Percentiles rank a stretch among this genome's conserved stretches.
Conservation (phyloP, 2,113 vertebrate species). For the Bubo bubo region DNA sequence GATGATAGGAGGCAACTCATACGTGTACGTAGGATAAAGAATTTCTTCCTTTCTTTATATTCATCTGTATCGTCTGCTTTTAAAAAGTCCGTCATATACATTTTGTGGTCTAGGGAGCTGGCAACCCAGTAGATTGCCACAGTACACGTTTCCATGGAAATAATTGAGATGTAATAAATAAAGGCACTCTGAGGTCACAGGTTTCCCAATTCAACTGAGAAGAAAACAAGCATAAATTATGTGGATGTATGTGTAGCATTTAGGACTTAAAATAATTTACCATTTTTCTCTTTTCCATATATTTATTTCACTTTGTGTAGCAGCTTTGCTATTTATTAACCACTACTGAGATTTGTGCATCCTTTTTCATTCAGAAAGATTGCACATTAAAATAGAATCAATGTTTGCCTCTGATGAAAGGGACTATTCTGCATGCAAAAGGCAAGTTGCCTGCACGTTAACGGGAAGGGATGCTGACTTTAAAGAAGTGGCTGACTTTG, state of each 20-base stretch:
- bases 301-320: constrained; percentile 28
- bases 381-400: constrained; percentile 36
- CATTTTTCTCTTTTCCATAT: neutral
- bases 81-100: constrained; percentile 52
- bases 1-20: neutral
- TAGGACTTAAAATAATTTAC: constrained; percentile 7
- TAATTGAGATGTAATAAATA: constrained; percentile 83
- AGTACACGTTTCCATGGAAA: constrained; percentile 79
- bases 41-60: constrained; percentile 20
- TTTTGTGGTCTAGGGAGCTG: constrained; percentile 69
- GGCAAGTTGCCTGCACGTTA: neutral
- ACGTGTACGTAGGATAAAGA: neutral
- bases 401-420: constrained; percentile 39
- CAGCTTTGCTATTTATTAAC: constrained; percentile 52
- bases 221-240: constrained; percentile 77
- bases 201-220: constrained; percentile 73
- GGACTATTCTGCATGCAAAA: constrained; percentile 46
- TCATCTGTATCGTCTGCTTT: neutral
- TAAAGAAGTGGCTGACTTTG: constrained; percentile 17
- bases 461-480: constrained; percentile 22
- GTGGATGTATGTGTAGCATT: constrained; percentile 41
- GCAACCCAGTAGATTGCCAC: constrained; percentile 58
- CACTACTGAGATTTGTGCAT: constrained; percentile 38
- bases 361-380: constrained; percentile 68
- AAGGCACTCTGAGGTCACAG: constrained; percentile 78